Conservation (phyloP, 2,888 invertebrate genomes). For the Drosophila subsilvestris region DNA sequence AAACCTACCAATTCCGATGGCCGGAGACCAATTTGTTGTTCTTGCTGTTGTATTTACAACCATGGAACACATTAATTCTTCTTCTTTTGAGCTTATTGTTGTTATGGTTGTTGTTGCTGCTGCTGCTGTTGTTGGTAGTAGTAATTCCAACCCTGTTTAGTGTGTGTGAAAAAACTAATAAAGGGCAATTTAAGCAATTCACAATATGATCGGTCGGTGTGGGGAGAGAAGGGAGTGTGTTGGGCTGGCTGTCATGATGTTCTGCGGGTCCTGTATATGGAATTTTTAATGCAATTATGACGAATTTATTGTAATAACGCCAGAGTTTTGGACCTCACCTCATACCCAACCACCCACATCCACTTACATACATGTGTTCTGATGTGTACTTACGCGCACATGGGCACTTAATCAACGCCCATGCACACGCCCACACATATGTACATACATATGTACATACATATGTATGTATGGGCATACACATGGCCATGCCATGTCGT, state of each 20-base stretch:
- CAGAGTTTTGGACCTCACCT: not conserved
- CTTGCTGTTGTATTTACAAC: slow-evolving; percentile 30
- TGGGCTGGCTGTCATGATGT: slow-evolving; percentile 32
- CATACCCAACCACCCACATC: slow-evolving; percentile 1
- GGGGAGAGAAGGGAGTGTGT: not conserved
- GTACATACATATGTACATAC: not conserved
- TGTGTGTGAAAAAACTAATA: slow-evolving; percentile 80
- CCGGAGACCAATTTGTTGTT: slow-evolving; percentile 64
- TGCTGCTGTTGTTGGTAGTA: slow-evolving; percentile 11
- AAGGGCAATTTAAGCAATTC: slow-evolving; percentile 78
- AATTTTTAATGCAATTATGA: slow-evolving; percentile 75
- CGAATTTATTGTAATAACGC: slow-evolving; percentile 35
- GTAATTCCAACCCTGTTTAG: slow-evolving; percentile 49
- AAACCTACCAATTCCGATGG: slow-evolving; percentile 40
- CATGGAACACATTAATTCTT: slow-evolving; percentile 40
- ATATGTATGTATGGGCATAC: too few relatives aligned
- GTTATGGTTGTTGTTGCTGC: slow-evolving; percentile 9
- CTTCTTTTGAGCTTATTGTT: slow-evolving; percentile 7
- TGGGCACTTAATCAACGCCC: slow-evolving; percentile 67
- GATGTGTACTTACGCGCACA: slow-evolving; percentile 32
- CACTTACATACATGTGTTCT: slow-evolving; percentile 18
- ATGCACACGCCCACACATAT: slow-evolving; percentile 20
- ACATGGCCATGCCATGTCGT: not conserved
- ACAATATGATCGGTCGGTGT: slow-evolving; percentile 52
- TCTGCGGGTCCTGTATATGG: slow-evolving; percentile 35